Evolutionary conservation across 2,888 invertebrate genomes (phyloP), one percentile per base, ranked within the genome.

Genomic region (Apamea sordens): DNA sequence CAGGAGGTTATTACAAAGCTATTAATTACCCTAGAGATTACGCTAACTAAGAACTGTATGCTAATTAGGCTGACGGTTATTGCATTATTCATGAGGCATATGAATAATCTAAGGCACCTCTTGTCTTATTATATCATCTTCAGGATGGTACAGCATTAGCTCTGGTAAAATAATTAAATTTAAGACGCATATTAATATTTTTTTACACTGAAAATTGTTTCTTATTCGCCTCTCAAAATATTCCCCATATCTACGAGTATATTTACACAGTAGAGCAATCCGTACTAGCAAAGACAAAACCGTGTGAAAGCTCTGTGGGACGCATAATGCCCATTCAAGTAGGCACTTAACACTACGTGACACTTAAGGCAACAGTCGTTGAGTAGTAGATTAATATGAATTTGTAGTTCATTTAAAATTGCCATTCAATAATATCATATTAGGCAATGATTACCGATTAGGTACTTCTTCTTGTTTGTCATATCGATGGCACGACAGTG

Each of bases 281-380:
- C 24, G 11, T 44, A 24, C 18, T 36, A 24, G 71, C 59, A 72
- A 71, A 78, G 63, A 64, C n/a, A 83, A 76, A 67, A 50, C 61
- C n/a, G 3, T 69, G 36, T 59, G 15, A 73, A 73, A 76, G 28
- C 70, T 70, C 73, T 75, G 28, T n/a, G 64, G 41, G 41, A 53
- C 41, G 3, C 50, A 32, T 61, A 50, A 36, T 61, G 24, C 28
- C 21, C 41, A 76, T 50, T 86, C 15, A 8, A 70, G 56, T 61
- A 53, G 18, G n/a, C 59, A 28, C 41, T 67, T 36, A 63, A 72
- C 41, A 64, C 28, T 53, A 18, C 36, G 36, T 41, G 32, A n/a
- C 56, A 47, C 41, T 32, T 53, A 59, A 41, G n/a, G 2, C n/a
- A 50, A 50, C 28, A 21, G 1, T 50, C 24, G 2, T 10, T 59